Evolutionary conservation across 2,888 invertebrate genomes (phyloP).

Genomic region (Stomorhina lunata): DNA sequence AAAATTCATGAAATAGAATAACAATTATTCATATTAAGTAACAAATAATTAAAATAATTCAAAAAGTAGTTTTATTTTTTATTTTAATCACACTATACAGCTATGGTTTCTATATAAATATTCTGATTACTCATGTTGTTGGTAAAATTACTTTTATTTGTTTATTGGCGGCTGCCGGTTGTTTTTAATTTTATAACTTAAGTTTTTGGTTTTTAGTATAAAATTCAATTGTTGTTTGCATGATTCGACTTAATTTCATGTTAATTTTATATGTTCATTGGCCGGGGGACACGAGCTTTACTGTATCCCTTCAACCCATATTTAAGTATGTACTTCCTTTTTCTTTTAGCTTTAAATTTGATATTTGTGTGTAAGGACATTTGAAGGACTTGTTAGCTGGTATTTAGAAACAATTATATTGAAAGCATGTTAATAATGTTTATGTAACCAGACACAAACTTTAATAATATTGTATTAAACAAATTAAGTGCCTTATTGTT

Average conservation of each 20-base stretch:
- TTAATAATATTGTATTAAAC: no score
- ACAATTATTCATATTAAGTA: no score
- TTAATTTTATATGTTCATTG: neutral
- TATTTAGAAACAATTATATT: no score
- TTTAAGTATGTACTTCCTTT: neutral
- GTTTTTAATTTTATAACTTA: neutral
- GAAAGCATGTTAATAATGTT: no score
- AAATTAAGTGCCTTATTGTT: no score
- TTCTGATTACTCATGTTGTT: conserved; percentile 52
- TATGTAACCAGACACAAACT: no score
- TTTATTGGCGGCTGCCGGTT: conserved; percentile 10
- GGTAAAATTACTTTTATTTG: conserved; percentile 51
- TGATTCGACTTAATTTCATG: conserved; percentile 42
- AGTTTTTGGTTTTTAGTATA: neutral
- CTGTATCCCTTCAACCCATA: neutral
- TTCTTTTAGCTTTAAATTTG: neutral
- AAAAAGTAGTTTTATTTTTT: no score
- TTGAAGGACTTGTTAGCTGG: conserved; percentile 31
- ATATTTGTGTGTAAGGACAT: neutral
- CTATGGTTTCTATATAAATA: neutral
- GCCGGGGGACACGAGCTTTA: neutral
- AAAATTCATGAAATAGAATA: no score
- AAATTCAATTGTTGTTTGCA: conserved; percentile 49
- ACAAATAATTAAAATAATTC: no score
- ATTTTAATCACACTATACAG: no score